phyloP scores from a whole-genome alignment of 2,888 invertebrate genomes.

The Oscheius myriophilus region DNA sequence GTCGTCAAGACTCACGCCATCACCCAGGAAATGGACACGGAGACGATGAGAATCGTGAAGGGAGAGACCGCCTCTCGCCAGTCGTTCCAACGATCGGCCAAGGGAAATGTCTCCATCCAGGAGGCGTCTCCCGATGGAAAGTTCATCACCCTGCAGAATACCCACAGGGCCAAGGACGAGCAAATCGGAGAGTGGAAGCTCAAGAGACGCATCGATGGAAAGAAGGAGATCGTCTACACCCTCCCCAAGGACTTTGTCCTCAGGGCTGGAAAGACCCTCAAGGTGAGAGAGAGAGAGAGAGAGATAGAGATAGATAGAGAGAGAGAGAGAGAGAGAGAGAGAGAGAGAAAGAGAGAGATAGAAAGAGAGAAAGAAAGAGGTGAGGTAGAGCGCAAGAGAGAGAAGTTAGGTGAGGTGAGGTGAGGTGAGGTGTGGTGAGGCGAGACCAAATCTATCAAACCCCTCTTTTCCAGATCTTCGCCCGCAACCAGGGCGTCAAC shows the following conservation, averaged over 20 bases:
- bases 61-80: conserved; percentile 74
- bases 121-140: conserved; percentile 73
- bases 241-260: conserved; percentile 53
- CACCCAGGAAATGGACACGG: conserved; percentile 62
- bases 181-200: conserved; percentile 71
- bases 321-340: too few relatives aligned
- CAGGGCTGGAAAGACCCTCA: conserved; percentile 56
- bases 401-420: background rate
- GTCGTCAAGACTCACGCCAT: conserved; percentile 69
- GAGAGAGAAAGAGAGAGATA: too few relatives aligned
- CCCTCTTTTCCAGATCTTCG: conserved; percentile 46
- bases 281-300: conserved; percentile 26
- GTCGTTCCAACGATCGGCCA: conserved; percentile 74
- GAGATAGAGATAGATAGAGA: background rate
- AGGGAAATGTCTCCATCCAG: conserved; percentile 73
- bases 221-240: conserved; percentile 58
- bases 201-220: conserved; percentile 69
- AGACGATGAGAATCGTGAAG: conserved; percentile 61
- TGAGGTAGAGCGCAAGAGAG: background rate
- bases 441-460: too few relatives aligned
- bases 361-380: background rate
- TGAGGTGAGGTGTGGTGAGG: too few relatives aligned
- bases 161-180: conserved; percentile 71
- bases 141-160: conserved; percentile 73
- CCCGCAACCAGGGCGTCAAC: conserved; percentile 59